A percentile compares a stretch with the other conserved stretches of the same genome.
Conservation (phyloP, 2,888 invertebrate species). For the Cryptocheilus praepositus region DNA sequence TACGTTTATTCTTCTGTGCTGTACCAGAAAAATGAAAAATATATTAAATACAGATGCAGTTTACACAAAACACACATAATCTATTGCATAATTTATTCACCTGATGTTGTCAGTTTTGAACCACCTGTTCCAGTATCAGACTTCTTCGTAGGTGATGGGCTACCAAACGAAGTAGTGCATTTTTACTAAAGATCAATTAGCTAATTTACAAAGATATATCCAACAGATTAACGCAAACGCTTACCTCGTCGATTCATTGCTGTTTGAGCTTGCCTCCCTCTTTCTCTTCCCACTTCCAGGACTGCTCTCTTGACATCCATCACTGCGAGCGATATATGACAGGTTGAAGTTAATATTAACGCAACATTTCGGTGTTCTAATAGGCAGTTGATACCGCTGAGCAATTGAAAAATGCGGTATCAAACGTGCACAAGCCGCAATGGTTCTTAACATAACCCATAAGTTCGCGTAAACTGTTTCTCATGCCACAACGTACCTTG, state of each 20-base stretch:
- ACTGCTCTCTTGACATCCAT: conserved; percentile 33
- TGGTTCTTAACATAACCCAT: conserved; percentile 46
- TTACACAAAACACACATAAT: not conserved
- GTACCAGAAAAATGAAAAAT: conserved; percentile 10
- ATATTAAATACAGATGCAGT: not conserved
- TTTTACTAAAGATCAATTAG: not conserved
- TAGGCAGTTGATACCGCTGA: conserved; percentile 18
- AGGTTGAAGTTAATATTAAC: conserved; percentile 50
- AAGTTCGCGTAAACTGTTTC: conserved; percentile 18
- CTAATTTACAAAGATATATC: not conserved
- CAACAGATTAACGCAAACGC: conserved; percentile 1
- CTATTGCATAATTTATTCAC: conserved; percentile 8
- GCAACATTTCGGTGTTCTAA: not conserved
- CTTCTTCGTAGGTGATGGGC: conserved; percentile 46
- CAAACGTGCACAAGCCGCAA: conserved; percentile 22
- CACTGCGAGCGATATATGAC: conserved; percentile 50
- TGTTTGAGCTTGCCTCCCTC: conserved; percentile 42
- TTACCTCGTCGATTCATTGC: conserved; percentile 48
- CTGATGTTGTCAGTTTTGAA: conserved; percentile 18
- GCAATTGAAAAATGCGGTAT: conserved; percentile 23
- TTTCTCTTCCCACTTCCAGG: conserved; percentile 56
- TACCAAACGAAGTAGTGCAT: conserved; percentile 22
- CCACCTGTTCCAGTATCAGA: conserved; percentile 11
- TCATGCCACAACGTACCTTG: conserved; percentile 57
- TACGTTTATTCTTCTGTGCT: conserved; percentile 35